These are phyloP conservation scores for Drosophila pruinosa DNA, from an alignment of 1,140 invertebrate genomes.

Conservation along the genomic window DNA sequence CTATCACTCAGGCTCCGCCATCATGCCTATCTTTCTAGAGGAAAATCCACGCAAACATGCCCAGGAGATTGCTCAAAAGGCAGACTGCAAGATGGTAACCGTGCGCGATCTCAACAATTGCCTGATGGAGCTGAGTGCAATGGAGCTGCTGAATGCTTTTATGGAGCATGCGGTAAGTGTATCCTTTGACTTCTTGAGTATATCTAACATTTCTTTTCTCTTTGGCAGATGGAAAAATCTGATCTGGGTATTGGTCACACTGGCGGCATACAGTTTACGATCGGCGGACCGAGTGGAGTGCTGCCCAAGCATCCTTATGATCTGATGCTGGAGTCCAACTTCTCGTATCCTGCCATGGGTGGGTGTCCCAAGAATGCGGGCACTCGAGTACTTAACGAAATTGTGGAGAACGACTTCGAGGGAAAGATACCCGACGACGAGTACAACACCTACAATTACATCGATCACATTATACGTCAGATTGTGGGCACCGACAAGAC, in stretches of 20 bases:
- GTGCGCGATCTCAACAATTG: constrained; percentile 74
- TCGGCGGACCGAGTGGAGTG: constrained; percentile 75
- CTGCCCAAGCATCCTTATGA: constrained; percentile 77
- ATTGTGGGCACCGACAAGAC: constrained; percentile 76
- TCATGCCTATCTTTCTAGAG: constrained; percentile 79
- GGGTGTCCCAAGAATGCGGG: constrained; percentile 78
- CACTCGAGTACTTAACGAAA: constrained; percentile 71
- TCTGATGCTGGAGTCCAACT: constrained; percentile 74
- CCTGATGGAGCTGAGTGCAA: constrained; percentile 66
- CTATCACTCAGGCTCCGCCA: constrained; percentile 77
- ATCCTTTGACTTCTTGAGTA: not conserved
- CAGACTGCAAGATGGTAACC: constrained; percentile 68
- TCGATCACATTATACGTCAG: constrained; percentile 73
- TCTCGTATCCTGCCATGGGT: constrained; percentile 76
- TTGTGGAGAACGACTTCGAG: constrained; percentile 78
- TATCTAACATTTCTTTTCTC: not conserved
- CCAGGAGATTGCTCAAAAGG: constrained; percentile 71
- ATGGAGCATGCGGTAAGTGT: constrained; percentile 74
- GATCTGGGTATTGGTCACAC: constrained; percentile 76
- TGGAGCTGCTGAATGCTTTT: constrained; percentile 74
- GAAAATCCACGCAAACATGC: constrained; percentile 74
- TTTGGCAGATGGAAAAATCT: constrained; percentile 71
- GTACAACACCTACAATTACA: constrained; percentile 70
- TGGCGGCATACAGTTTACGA: constrained; percentile 81
- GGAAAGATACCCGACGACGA: constrained; percentile 76